Evolutionary conservation across 2,113 vertebrate species (phyloP).

Genomic region (Danionella cerebrum): DNA sequence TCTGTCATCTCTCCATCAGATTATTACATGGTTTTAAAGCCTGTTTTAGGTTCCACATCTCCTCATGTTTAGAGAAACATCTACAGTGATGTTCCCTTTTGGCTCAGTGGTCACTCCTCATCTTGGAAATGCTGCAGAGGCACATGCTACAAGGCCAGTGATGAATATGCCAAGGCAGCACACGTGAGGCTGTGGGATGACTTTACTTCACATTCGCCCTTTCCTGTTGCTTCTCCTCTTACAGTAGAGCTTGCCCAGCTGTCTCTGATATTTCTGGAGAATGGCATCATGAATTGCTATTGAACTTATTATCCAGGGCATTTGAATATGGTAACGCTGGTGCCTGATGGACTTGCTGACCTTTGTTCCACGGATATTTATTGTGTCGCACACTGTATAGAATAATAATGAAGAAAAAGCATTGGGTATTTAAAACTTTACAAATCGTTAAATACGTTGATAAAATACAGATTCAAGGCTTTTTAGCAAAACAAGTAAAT

Average conservation of each 20-base stretch:
- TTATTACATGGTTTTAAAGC: constrained; percentile 27
- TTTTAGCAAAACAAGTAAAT: too few species aligned
- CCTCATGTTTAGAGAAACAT: constrained; percentile 33
- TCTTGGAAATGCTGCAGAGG: neutral
- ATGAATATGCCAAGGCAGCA: constrained; percentile 14
- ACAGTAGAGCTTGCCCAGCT: constrained; percentile 45
- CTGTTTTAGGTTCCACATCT: constrained; percentile 34
- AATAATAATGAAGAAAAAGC: too few species aligned
- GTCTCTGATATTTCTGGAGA: constrained; percentile 47
- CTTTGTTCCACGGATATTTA: neutral
- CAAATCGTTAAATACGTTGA: too few species aligned
- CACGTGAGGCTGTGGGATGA: neutral
- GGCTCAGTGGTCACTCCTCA: neutral
- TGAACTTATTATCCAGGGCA: constrained; percentile 31
- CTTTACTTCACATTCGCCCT: constrained; percentile 23
- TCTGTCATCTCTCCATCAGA: constrained; percentile 33
- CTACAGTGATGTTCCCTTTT: constrained; percentile 14
- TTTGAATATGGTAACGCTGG: neutral
- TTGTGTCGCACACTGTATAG: neutral
- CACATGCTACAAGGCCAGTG: neutral
- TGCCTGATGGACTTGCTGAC: neutral
- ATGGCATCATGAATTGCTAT: constrained; percentile 42
- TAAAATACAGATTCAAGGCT: too few species aligned
- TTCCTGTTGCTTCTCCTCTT: constrained; percentile 31
- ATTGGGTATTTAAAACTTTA: too few species aligned